phyloP scores from a whole-genome alignment of 1,140 invertebrate species.

The Drosophila bipectinata region DNA sequence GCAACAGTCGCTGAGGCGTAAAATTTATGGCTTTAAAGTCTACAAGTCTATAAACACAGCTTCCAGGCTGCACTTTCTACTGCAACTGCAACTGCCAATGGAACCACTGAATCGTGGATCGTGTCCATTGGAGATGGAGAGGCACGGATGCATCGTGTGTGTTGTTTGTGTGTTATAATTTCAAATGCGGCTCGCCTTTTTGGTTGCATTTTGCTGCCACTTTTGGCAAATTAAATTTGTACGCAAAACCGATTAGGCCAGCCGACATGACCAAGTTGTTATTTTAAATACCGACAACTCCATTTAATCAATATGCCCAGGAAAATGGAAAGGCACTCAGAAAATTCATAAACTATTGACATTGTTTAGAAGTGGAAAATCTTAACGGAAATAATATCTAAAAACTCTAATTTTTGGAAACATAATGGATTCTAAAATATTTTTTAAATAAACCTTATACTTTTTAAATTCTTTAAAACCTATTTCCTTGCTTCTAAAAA shows the following conservation, averaged over 20 bases:
- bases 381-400: too few relatives aligned
- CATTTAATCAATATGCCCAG: slow-evolving; percentile 78
- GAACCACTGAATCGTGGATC: slow-evolving; percentile 35
- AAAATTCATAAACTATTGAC: slow-evolving; percentile 1
- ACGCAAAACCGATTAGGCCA: slow-evolving; percentile 79
- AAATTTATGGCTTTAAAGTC: slow-evolving; percentile 82
- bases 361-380: too few relatives aligned
- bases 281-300: slow-evolving; percentile 81
- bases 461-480: too few relatives aligned
- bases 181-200: slow-evolving; percentile 75
- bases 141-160: slow-evolving; percentile 29
- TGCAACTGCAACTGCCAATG: slow-evolving; percentile 54
- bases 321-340: slow-evolving; percentile 19
- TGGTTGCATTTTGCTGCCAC: slow-evolving; percentile 79
- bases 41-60: slow-evolving; percentile 81
- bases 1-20: slow-evolving; percentile 77
- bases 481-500: neutral
- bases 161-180: slow-evolving; percentile 69
- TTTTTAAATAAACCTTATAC: too few relatives aligned
- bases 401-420: neutral
- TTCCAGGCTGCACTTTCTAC: slow-evolving; percentile 75
- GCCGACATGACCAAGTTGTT: slow-evolving; percentile 80
- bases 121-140: slow-evolving; percentile 19
- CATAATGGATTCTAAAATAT: too few relatives aligned
- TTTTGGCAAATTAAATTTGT: slow-evolving; percentile 83